Evolutionary conservation across 2,888 invertebrate genomes (phyloP), one percentile per base, ranked within the genome.

Genomic region (Pandemis cinnamomeana): DNA sequence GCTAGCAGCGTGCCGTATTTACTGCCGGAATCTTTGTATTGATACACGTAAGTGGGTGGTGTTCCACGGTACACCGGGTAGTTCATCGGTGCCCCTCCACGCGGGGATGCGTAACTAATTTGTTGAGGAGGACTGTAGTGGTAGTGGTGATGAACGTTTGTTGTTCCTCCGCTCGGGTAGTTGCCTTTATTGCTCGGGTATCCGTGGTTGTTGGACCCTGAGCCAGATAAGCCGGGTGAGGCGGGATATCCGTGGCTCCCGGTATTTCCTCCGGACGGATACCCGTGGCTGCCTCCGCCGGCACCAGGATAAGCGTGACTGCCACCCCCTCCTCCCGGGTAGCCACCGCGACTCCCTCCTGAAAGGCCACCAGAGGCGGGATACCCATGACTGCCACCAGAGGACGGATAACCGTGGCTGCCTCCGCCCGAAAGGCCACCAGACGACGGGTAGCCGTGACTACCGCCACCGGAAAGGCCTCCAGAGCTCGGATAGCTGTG

Each of bases 111-210:
- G 66, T 78, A 78, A 10, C 58, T 72, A 63, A 79, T 79, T 72
- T 79, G 78, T 58, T 77, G 78, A 11, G 79, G 79, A 15, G 79
- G 79, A 55, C 58, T 78, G 63, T 79, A 79, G 62, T 78, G 75
- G 71, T 79, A 78, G 48, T 79, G 77, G 46, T 79, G 69, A 62
- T 78, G 75, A 60, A 77, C 61, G 46, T 75, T 75, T 8, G 76
- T 78, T 2, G 78, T 74, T 42, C 73, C 69, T 42, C 67, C 63
- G 36, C 66, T 71, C 8, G 72, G 53, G 20, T 53, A 10, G 15
- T 64, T 60, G 36, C 64, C 63, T 48, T 44, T 66, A 7, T 55
- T 36, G 13, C 2, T 44, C 0, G 62, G 53, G 10, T 63, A 48
- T 41, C 53, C 42, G 7, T 58, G 70, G 42, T 15, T 71, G 53